These are phyloP conservation scores for Isichthys henryi DNA, from an alignment of 2,113 vertebrate species.

Conservation along the genomic window DNA sequence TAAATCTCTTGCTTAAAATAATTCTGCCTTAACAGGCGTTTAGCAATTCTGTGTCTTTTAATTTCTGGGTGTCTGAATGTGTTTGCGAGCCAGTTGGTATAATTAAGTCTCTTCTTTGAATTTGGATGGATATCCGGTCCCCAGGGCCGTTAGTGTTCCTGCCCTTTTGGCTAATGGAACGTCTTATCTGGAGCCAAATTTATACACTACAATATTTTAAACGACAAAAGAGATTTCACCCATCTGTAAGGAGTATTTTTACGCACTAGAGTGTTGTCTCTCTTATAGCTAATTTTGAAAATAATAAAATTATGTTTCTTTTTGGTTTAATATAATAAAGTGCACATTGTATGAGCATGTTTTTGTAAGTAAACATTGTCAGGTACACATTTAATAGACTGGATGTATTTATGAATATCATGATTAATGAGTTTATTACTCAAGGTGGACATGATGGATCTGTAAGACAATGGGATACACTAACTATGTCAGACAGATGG, in stretches of 20 bases:
- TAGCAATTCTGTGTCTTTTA: background rate
- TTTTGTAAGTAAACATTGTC: background rate
- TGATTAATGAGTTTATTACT: background rate
- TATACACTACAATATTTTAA: constrained; percentile 11
- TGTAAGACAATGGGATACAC: background rate
- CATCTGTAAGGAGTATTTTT: background rate
- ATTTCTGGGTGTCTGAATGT: background rate
- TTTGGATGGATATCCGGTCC: background rate
- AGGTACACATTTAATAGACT: background rate
- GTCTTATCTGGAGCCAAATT: background rate
- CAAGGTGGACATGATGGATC: background rate
- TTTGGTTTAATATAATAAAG: background rate
- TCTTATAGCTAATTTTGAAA: background rate
- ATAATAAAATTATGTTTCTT: background rate
- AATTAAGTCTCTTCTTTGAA: background rate
- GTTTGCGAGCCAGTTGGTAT: constrained; percentile 8
- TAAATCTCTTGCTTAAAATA: background rate
- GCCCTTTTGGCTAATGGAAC: background rate
- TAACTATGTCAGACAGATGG: background rate
- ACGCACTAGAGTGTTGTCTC: background rate
- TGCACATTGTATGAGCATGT: background rate
- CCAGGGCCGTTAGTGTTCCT: background rate
- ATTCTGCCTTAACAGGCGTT: background rate
- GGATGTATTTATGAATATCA: background rate
- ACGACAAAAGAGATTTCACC: background rate